These are phyloP conservation scores for Urocolius indicus DNA, from an alignment of 2,113 vertebrate species.

Conservation along the genomic window DNA sequence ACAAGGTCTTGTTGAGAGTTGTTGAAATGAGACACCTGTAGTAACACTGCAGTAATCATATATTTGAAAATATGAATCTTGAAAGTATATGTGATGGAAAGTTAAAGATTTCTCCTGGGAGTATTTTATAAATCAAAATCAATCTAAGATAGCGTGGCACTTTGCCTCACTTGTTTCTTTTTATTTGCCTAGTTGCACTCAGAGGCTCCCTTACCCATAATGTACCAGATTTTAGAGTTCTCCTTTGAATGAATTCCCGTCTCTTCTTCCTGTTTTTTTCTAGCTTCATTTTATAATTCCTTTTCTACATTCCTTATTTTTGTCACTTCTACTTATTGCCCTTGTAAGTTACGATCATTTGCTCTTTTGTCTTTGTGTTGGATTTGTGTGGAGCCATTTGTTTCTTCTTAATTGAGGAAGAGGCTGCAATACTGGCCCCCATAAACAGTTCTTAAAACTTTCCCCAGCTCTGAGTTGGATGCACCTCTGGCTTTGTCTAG, in stretches of 20 bases:
- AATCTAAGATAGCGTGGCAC: not conserved
- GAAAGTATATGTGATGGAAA: not conserved
- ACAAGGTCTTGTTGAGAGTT: not conserved
- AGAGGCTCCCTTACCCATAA: not conserved
- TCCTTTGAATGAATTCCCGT: not conserved
- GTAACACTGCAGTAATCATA: not conserved
- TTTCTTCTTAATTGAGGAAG: too few species aligned
- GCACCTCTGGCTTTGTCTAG: too few species aligned
- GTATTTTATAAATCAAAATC: not conserved
- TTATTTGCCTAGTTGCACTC: not conserved
- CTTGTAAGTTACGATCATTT: not conserved
- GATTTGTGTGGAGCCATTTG: too few species aligned
- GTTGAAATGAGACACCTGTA: not conserved
- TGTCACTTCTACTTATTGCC: not conserved
- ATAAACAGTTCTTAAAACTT: too few species aligned
- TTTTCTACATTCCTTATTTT: not conserved
- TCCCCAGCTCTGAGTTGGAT: too few species aligned
- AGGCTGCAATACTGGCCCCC: too few species aligned
- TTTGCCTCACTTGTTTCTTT: not conserved
- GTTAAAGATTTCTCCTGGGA: not conserved
- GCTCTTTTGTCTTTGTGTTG: not conserved
- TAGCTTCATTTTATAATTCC: not conserved
- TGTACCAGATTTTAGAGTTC: not conserved
- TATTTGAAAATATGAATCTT: not conserved
- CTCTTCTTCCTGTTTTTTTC: not conserved